Conservation (phyloP, 2,113 vertebrate genomes). For the Ranitomeya imitator region DNA sequence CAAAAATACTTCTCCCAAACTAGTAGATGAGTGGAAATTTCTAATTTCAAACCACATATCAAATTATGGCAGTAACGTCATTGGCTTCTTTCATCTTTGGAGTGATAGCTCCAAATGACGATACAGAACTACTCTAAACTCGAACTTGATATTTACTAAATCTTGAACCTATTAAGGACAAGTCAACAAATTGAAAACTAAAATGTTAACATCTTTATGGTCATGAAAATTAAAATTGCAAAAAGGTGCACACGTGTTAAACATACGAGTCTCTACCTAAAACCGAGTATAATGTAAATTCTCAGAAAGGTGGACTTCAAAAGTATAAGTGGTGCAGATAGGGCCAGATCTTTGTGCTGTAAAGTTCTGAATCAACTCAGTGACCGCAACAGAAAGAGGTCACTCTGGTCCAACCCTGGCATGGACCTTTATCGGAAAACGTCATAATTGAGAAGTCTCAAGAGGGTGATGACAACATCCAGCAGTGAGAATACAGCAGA, state of each 20-base stretch:
- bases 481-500: slow-evolving; percentile 23
- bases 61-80: background rate
- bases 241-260: slow-evolving; percentile 8
- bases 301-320: slow-evolving; percentile 1
- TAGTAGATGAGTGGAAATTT: background rate
- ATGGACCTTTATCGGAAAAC: background rate
- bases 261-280: background rate
- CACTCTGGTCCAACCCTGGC: background rate
- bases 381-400: background rate
- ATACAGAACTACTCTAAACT: background rate
- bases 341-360: background rate
- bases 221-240: slow-evolving; percentile 3
- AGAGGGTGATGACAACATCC: slow-evolving; percentile 22
- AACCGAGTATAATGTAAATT: background rate
- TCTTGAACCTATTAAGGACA: slow-evolving; percentile 16
- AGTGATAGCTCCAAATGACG: background rate
- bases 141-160: background rate
- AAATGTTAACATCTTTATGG: slow-evolving; percentile 23
- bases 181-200: slow-evolving; percentile 24
- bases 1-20: background rate
- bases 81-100: slow-evolving; percentile 11
- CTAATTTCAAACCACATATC: background rate
- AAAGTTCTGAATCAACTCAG: slow-evolving; percentile 1
- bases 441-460: slow-evolving; percentile 13
- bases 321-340: slow-evolving; percentile 8